Evolutionary conservation across 2,888 invertebrate species (phyloP), one percentile per base, ranked within the genome.

Genomic region (Oasisia sp.): DNA sequence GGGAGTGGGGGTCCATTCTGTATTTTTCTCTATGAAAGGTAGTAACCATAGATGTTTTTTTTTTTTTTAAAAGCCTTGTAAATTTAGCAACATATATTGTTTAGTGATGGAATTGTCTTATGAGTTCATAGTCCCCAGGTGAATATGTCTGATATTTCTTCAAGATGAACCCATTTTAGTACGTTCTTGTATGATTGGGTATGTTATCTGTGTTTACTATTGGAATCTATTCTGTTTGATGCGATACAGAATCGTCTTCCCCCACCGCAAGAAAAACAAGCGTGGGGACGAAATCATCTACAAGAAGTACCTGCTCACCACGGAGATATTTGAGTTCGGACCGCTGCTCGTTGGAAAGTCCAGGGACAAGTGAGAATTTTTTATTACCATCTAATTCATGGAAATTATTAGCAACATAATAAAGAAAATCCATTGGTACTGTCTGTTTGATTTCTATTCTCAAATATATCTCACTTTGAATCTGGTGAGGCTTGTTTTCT

Each of bases 271-370:
- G 94, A 96, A 96, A 95, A 95, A 93, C 91, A 95, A 95, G 93
- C 95, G 95, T 89, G 32, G 93, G 8, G 95, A 96, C 93, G 96
- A 96, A 93, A 96, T 96, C 92, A 95, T 96, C 7, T 95, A 95
- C 93, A 96, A 96, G 94, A 96, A 96, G 93, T 96, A 96, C 93
- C 95, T 96, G 45, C 94, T 96, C 27, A 94, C 95, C 32, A 94
- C 95, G 19, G 96, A 96, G 92, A 94, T 94, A 2, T 96, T 95
- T 94, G 96, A 96, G 93, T 96, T 96, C 95, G 96, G 96, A 27
- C 96, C 96, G 5, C 94, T 96, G 32, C 94, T 96, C n/a, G 95
- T 96, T 90, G 96, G 96, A 92, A 96, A 96, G 93, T 95, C 95
- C 44, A 94, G 96, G 94, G 96, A 96, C 91, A 95, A 95, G 96